Evolutionary conservation across 2,888 invertebrate species (phyloP).

Genomic region (Leistus spinibarbis): DNA sequence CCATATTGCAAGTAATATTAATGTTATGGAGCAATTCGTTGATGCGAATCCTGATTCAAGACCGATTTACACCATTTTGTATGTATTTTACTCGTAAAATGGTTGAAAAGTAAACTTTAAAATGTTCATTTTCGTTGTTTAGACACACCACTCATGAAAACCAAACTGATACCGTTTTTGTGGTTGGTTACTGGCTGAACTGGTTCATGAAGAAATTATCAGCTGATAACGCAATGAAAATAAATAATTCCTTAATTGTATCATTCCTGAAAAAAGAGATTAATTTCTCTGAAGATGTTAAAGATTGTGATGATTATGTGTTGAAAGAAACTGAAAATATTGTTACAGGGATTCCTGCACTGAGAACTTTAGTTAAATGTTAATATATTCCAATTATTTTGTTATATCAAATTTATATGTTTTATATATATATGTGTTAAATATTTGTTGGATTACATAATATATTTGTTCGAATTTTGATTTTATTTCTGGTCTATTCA

Average conservation of each 20-base stretch:
- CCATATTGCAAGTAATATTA: conserved; percentile 61
- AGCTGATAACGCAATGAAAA: conserved; percentile 52
- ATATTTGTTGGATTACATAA: background rate
- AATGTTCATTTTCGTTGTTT: conserved; percentile 44
- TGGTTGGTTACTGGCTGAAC: conserved; percentile 59
- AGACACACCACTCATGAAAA: conserved; percentile 60
- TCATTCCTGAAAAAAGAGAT: conserved; percentile 54
- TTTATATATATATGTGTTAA: background rate
- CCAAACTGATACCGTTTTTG: conserved; percentile 57
- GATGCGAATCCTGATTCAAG: conserved; percentile 45
- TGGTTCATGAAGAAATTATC: conserved; percentile 59
- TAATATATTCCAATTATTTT: background rate
- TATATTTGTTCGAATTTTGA: background rate
- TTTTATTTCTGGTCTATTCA: background rate
- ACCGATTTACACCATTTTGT: conserved; percentile 58
- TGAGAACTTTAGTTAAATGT: conserved; percentile 39
- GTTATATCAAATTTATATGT: background rate
- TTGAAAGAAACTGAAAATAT: conserved; percentile 48
- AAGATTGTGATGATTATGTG: conserved; percentile 48
- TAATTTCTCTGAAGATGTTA: conserved; percentile 45
- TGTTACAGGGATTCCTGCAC: conserved; percentile 53
- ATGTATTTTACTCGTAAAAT: conserved; percentile 43
- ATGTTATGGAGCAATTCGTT: conserved; percentile 57
- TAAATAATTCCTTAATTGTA: conserved; percentile 57
- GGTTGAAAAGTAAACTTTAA: background rate